phyloP scores from a whole-genome alignment of 2,797 vertebrate genomes.

The Schizothorax lantsangensis region DNA sequence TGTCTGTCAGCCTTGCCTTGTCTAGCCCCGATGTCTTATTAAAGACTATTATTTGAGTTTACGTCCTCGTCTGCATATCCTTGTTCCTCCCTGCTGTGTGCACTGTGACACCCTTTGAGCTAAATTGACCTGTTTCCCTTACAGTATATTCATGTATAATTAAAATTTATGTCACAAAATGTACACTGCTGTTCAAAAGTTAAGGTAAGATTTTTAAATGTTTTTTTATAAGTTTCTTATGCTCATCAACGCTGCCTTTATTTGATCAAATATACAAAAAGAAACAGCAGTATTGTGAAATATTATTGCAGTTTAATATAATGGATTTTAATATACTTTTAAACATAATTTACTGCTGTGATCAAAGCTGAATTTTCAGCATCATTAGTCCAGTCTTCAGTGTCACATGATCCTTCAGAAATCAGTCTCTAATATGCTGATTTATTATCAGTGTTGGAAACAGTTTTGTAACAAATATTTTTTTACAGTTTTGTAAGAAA shows the following conservation, averaged over 20 bases:
- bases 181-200: background rate
- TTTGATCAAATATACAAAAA: background rate
- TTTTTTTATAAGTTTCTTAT: background rate
- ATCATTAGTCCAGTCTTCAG: background rate
- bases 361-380: background rate
- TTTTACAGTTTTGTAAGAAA: background rate
- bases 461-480: too few relatives aligned
- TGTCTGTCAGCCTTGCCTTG: too few relatives aligned
- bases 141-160: background rate
- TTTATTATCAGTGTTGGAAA: background rate
- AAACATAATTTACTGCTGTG: background rate
- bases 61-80: too few relatives aligned
- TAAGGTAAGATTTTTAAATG: background rate
- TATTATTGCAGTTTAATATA: background rate
- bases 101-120: too few relatives aligned
- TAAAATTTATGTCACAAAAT: background rate
- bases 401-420: background rate
- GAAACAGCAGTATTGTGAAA: background rate
- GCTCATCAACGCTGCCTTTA: background rate
- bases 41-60: too few relatives aligned
- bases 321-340: background rate
- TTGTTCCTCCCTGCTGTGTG: too few relatives aligned
- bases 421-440: background rate
- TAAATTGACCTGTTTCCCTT: too few relatives aligned
- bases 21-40: too few relatives aligned